Evolutionary conservation across 2,888 invertebrate genomes (phyloP).

Genomic region (Pandemis corylana): DNA sequence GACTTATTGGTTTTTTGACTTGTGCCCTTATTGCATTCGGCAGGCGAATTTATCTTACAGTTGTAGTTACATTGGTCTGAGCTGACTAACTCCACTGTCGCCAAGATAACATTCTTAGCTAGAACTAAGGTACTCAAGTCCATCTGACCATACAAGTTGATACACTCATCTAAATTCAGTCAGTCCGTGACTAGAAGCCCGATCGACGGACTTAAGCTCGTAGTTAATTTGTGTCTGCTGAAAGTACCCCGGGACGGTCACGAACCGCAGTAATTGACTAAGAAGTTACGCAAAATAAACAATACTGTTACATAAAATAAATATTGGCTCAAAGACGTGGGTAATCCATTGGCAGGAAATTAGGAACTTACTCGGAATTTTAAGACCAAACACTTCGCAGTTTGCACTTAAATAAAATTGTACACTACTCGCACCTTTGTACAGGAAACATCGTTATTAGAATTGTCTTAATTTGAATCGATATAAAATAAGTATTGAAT

Average conservation of each 20-base stretch:
- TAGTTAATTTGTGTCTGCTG: constrained; percentile 67
- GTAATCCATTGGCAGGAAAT: constrained; percentile 41
- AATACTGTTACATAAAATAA: constrained; percentile 58
- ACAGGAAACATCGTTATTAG: too few relatives aligned
- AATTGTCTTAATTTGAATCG: neutral
- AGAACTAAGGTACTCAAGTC: constrained; percentile 51
- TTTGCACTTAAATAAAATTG: too few relatives aligned
- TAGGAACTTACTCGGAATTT: constrained; percentile 15
- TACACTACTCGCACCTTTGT: too few relatives aligned
- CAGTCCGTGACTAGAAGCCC: constrained; percentile 71
- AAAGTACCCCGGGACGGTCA: constrained; percentile 68
- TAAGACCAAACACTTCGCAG: neutral
- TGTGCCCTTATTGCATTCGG: too few relatives aligned
- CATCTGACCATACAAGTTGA: constrained; percentile 68
- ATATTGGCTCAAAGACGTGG: constrained; percentile 46
- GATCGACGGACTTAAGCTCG: constrained; percentile 61
- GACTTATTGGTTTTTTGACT: too few relatives aligned
- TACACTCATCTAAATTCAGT: constrained; percentile 77
- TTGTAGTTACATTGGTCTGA: neutral
- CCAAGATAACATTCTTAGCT: constrained; percentile 54
- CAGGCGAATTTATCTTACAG: neutral
- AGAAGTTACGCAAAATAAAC: constrained; percentile 60
- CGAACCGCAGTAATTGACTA: constrained; percentile 66
- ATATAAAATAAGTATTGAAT: neutral
- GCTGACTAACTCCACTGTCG: neutral